Evolutionary conservation across 2,113 vertebrate genomes (phyloP), one percentile per base, ranked within the genome.

Genomic region (Hippocampus barbouri): DNA sequence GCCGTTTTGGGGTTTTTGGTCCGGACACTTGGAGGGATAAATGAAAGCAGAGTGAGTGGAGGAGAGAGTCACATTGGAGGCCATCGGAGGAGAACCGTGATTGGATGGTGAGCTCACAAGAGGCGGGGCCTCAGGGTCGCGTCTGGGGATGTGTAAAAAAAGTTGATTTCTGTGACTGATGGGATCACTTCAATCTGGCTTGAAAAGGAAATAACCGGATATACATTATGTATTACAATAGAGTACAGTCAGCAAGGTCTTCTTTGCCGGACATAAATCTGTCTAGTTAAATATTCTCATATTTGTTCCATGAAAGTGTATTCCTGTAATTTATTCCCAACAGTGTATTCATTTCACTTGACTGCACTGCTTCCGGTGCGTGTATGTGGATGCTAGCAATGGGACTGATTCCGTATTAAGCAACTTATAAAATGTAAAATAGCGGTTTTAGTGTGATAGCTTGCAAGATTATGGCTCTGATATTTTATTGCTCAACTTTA

Each of bases 51-150:
- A 38, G 34, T 77, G 81, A 75, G 79, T 76, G 74, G 73, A 83
- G 8, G 77, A 79, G 81, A 82, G 83, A 78, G 79, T 71, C 82
- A 84, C 85, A 77, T 73, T 82, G 75, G 67, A 68, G 67, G 67
- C 72, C 23, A 75, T 74, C 79, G 69, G 79, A 80, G 82, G 75
- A 85, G 79, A 68, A 76, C 71, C 68, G 72, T 60, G 82, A 69
- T 61, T 72, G 77, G n/a, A 73, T 71, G 71, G 78, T 90, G 91
- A 89, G 77, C 86, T 85, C 85, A 87, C 40, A 59, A 68, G 51
- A 69, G 91, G 91, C 87, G 91, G 91, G 75, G 88, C 86, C 3
- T 81, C 21, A 65, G 61, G 56, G 47, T 7, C 53, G 69, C 47
- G 53, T 71, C 49, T 56, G 75, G 5, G 74, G 41, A 69, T 60